Evolutionary conservation across 2,888 invertebrate genomes (phyloP).

Genomic region (Drosophila anomalata): DNA sequence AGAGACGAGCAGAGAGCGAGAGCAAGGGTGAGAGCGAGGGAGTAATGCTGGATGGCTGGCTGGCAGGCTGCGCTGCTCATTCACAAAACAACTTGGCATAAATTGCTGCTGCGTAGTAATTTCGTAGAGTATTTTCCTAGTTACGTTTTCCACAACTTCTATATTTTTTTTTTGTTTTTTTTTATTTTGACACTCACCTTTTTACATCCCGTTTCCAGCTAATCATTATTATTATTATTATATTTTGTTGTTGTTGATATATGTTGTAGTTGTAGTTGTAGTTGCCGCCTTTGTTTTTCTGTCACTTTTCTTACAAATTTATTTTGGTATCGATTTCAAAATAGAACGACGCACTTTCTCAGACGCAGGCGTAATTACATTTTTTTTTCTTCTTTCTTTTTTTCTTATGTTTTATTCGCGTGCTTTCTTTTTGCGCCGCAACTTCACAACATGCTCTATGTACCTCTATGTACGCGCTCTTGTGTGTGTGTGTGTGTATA

Average conservation of each 20-base stretch:
- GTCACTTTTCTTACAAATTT: constrained; percentile 56
- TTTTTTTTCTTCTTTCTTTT: constrained; percentile 28
- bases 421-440: constrained; percentile 75
- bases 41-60: constrained; percentile 39
- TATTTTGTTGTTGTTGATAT: constrained; percentile 23
- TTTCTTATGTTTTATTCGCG: constrained; percentile 57
- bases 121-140: constrained; percentile 54
- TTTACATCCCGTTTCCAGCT: constrained; percentile 52
- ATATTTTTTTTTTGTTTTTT: constrained; percentile 16
- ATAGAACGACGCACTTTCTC: constrained; percentile 76
- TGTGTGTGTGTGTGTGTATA: constrained; percentile 34
- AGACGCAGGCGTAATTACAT: constrained; percentile 57
- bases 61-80: constrained; percentile 52
- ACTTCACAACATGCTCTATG: constrained; percentile 60
- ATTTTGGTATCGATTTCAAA: constrained; percentile 79
- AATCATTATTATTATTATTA: constrained; percentile 44
- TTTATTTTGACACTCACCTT: constrained; percentile 55
- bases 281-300: constrained; percentile 10
- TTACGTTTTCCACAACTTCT: constrained; percentile 26
- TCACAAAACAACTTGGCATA: constrained; percentile 66
- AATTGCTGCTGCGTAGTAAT: constrained; percentile 79
- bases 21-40: constrained; percentile 15
- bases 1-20: not conserved
- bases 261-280: constrained; percentile 29
- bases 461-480: constrained; percentile 1